Percentiles rank a stretch among this genome's conserved stretches.
Evolutionary conservation across 2,888 invertebrate genomes (phyloP).

Genomic region (Hypolimnas misippus): DNA sequence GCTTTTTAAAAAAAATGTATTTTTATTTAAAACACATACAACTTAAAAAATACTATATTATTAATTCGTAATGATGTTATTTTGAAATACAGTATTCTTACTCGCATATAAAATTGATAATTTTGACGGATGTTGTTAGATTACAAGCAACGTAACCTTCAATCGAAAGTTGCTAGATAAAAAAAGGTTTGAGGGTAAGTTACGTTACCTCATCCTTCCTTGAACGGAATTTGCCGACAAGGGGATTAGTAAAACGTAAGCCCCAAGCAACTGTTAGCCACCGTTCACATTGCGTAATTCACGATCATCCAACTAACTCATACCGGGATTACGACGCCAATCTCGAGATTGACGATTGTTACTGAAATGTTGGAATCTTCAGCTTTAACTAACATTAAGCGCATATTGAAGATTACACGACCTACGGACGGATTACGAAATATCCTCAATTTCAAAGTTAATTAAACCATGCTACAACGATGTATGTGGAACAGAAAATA

Average conservation of each 20-base stretch:
- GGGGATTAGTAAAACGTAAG: slow-evolving; percentile 31
- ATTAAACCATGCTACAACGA: slow-evolving; percentile 17
- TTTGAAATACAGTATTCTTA: no score
- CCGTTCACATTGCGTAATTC: slow-evolving; percentile 43
- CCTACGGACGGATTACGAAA: slow-evolving; percentile 5
- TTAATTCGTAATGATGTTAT: no score
- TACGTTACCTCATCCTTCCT: slow-evolving; percentile 12
- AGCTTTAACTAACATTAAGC: slow-evolving; percentile 19
- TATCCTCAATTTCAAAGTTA: slow-evolving; percentile 19
- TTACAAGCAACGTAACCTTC: no score
- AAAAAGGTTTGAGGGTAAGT: slow-evolving; percentile 2
- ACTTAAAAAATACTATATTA: no score
- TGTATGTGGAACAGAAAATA: no score
- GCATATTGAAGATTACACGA: slow-evolving; percentile 14
- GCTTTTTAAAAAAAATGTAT: no score
- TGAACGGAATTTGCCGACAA: slow-evolving; percentile 32
- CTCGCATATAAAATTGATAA: no score
- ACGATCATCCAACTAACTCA: slow-evolving; percentile 62
- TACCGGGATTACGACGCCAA: slow-evolving; percentile 62
- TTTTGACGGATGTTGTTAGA: no score
- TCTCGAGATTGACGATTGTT: slow-evolving; percentile 47
- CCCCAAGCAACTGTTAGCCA: slow-evolving; percentile 31
- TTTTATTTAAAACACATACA: no score
- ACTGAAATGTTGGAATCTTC: slow-evolving; percentile 31
- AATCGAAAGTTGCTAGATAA: no score